phyloP scores from a whole-genome alignment of 2,888 invertebrate genomes.

The Clostera curtula region DNA sequence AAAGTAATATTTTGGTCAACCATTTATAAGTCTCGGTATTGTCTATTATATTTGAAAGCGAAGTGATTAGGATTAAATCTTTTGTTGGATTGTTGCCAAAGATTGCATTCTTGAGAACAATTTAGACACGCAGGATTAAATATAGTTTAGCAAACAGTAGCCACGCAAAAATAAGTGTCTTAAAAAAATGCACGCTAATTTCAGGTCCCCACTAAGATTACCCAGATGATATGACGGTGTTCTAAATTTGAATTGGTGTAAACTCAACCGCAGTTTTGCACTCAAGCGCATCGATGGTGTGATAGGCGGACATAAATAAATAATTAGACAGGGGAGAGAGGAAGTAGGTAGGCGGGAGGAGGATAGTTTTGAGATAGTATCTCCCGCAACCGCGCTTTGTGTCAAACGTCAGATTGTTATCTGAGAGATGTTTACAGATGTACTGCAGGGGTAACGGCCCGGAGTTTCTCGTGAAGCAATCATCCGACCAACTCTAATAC shows the following conservation, averaged over 20 bases:
- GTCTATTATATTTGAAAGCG: conserved; percentile 5
- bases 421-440: conserved; percentile 72
- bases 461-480: conserved; percentile 54
- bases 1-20: neutral
- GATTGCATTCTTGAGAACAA: conserved; percentile 26
- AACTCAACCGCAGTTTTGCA: conserved; percentile 51
- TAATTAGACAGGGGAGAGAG: conserved; percentile 66
- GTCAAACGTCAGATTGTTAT: conserved; percentile 73
- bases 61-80: conserved; percentile 12
- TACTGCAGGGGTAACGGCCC: conserved; percentile 66
- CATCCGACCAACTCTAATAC: conserved; percentile 54
- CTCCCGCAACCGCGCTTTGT: conserved; percentile 71
- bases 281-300: conserved; percentile 67
- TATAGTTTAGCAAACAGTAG: conserved; percentile 19
- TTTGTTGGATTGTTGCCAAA: conserved; percentile 23
- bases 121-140: conserved; percentile 17
- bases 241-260: conserved; percentile 66
- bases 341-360: conserved; percentile 42
- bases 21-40: neutral
- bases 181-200: conserved; percentile 35
- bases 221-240: conserved; percentile 55
- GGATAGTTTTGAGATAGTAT: conserved; percentile 68
- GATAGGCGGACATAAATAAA: conserved; percentile 70
- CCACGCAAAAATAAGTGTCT: conserved; percentile 12
- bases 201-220: conserved; percentile 50